These are phyloP conservation scores for Frankliniella intonsa DNA, from an alignment of 2,888 invertebrate genomes.

Conservation along the genomic window DNA sequence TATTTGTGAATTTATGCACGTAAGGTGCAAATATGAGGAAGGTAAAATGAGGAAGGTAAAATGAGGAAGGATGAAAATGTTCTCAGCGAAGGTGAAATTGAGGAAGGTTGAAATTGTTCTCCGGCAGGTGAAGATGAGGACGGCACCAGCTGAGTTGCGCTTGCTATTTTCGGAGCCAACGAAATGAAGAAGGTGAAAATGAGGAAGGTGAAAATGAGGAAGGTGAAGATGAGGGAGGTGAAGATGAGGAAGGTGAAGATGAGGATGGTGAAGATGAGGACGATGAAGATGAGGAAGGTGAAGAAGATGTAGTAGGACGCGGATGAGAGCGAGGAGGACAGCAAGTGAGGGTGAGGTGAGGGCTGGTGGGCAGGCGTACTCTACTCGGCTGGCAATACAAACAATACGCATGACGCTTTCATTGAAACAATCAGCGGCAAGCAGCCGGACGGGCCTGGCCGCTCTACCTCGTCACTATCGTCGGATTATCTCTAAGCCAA, in stretches of 20 bases:
- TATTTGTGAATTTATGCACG: too few relatives aligned
- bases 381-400: neutral
- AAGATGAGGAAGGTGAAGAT: neutral
- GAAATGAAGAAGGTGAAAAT: neutral
- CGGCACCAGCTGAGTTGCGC: too few relatives aligned
- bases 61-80: too few relatives aligned
- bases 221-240: too few relatives aligned
- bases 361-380: neutral
- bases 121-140: too few relatives aligned
- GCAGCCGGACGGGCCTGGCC: neutral
- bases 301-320: neutral
- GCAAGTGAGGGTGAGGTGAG: neutral
- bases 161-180: neutral
- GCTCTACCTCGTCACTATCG: neutral
- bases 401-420: slow-evolving; percentile 3
- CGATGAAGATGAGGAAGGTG: neutral
- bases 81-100: too few relatives aligned
- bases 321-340: neutral
- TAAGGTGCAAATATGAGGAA: too few relatives aligned
- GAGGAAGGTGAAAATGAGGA: neutral
- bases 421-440: neutral
- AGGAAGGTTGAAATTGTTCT: too few relatives aligned
- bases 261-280: too few relatives aligned
- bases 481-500: slow-evolving; percentile 13
- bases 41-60: too few relatives aligned